Base-by-base conservation (phyloP, 2,888 invertebrate genomes). In the Uloborus plumipes region DNA sequence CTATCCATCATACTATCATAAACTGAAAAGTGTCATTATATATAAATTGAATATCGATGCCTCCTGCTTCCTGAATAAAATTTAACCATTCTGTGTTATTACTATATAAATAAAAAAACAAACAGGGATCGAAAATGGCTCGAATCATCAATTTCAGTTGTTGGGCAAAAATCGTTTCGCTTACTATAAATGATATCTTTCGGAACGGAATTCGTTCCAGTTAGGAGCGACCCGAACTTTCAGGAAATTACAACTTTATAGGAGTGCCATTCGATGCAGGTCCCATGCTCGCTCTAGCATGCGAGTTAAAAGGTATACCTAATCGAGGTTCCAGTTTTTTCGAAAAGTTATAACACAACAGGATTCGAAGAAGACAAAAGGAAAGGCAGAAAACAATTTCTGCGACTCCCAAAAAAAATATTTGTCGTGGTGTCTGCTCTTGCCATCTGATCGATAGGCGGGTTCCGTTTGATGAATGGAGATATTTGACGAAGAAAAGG, bases 401-500 rank as follows among this genome's bases (percentile, higher is more conserved):
- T 62, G 18, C 31, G 20, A 55, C 22, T 66, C 20, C 26, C 2
- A 66, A 80, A 80, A 74, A 81, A 65, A 70, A 74, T 70, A 81
- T 73, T 81, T 70, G 69, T 73, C 62, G 62, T 4, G 62, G 70
- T 74, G 80, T 81, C 80, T 81, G 64, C 58, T 64, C 65, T 58
- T 74, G 80, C 62, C 80, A 64, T 69, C 80, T 74, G 80, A 81
- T 81, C 80, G 80, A 81, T 81, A 74, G 70, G 59, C 67, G 53
- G 73, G 47, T 58, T 76, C 66, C 53, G 50, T 47, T 79, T 81
- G 80, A 81, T 81, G 80, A 81, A 81, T 81, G 80, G 50, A 81
- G 80, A 81, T 64, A 81, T 81, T 81, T 81, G 80, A 81, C 80
- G 80, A 81, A 74, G 80, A 75, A 72, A 80, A 74, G 74, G 69